Evolutionary conservation across 2,113 vertebrate species (phyloP).

Genomic region (Dromiciops gliroides): DNA sequence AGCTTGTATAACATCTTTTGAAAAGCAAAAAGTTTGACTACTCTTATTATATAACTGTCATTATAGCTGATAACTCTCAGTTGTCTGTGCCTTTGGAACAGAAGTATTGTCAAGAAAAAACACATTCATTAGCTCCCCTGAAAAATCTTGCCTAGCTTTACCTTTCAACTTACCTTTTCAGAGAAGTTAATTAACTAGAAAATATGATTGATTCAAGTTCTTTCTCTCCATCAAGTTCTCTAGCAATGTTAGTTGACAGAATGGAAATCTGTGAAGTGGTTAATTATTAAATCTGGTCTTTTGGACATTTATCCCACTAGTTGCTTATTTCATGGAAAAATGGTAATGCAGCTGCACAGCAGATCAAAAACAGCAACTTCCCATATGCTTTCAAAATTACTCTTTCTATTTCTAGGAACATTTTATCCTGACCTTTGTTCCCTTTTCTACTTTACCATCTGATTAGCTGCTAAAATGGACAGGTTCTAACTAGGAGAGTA

Average conservation of each 20-base stretch:
- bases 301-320: slow-evolving; percentile 28
- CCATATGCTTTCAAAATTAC: background rate
- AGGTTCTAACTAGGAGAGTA: slow-evolving; percentile 47
- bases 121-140: background rate
- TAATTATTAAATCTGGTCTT: background rate
- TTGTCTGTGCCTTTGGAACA: background rate
- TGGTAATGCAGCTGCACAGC: background rate
- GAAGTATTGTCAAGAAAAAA: background rate
- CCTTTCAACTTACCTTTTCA: background rate
- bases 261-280: background rate
- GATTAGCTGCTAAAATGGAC: background rate
- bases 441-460: slow-evolving; percentile 26
- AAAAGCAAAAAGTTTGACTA: background rate
- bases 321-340: slow-evolving; percentile 21
- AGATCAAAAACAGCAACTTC: slow-evolving; percentile 11
- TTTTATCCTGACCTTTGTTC: background rate
- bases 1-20: background rate
- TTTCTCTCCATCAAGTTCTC: too few species aligned
- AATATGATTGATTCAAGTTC: background rate
- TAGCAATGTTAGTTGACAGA: background rate
- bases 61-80: background rate
- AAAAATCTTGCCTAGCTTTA: background rate
- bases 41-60: background rate
- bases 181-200: background rate
- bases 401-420: background rate